Evolutionary conservation across 2,113 vertebrate species (phyloP).

Genomic region (Patagioenas fasciata): DNA sequence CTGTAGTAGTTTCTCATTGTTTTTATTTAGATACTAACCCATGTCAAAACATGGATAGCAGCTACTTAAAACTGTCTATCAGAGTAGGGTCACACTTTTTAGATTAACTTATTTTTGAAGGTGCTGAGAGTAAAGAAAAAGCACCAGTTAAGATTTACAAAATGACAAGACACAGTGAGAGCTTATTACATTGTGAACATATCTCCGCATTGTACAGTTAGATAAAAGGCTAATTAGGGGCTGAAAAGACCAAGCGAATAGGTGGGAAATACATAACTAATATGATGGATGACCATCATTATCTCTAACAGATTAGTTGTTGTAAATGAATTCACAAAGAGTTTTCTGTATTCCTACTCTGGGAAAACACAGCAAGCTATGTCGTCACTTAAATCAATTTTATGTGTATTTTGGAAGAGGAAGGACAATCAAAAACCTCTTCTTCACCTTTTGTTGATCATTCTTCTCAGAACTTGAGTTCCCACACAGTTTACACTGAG

Average conservation of each 20-base stretch:
- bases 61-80: neutral
- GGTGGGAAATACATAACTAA: neutral
- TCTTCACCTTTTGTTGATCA: neutral
- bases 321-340: neutral
- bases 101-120: neutral
- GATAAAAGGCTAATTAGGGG: neutral
- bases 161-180: neutral
- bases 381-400: neutral
- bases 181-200: neutral
- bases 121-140: neutral
- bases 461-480: neutral
- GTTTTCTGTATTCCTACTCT: neutral
- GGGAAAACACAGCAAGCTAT: neutral
- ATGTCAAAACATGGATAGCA: neutral
- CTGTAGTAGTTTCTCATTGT: neutral
- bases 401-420: neutral
- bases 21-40: neutral
- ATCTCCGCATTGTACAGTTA: neutral
- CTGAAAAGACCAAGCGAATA: neutral
- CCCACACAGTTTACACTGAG: fast-evolving
- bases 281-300: neutral
- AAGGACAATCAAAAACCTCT: neutral
- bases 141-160: neutral
- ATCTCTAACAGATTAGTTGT: neutral
- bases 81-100: neutral